Evolutionary conservation across 2,888 invertebrate genomes (phyloP).

Genomic region (Sinhomidia bicolor): DNA sequence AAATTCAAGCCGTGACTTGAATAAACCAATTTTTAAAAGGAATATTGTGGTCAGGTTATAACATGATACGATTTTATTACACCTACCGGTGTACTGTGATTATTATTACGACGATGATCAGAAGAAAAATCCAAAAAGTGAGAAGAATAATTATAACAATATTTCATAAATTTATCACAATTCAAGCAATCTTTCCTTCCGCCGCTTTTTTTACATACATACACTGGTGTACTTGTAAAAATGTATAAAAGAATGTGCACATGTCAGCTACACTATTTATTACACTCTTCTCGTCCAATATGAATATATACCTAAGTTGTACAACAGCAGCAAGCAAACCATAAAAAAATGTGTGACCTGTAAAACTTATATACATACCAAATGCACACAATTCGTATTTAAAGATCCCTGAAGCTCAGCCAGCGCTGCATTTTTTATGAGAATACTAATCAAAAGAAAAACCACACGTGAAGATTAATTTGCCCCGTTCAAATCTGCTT

Average conservation of each 20-base stretch:
- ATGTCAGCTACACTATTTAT: too few species aligned
- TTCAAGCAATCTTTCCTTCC: too few species aligned
- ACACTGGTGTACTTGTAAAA: too few species aligned
- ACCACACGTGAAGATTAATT: constrained; percentile 65
- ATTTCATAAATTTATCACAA: neutral
- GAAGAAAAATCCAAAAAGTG: neutral
- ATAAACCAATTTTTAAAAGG: neutral
- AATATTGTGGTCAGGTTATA: neutral
- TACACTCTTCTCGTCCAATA: too few species aligned
- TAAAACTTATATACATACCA: neutral
- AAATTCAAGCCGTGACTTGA: neutral
- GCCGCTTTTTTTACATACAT: too few species aligned
- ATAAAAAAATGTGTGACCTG: too few species aligned
- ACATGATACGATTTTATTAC: neutral
- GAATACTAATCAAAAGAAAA: constrained; percentile 50
- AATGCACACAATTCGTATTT: neutral
- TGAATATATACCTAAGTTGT: too few species aligned
- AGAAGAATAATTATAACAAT: neutral
- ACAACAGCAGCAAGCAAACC: too few species aligned
- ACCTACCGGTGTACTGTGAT: neutral
- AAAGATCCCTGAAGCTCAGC: constrained; percentile 3
- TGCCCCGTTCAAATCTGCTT: constrained; percentile 36
- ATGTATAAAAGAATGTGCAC: too few species aligned
- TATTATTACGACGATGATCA: neutral
- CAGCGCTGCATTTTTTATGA: neutral